phyloP scores from a whole-genome alignment of 1,140 invertebrate genomes.

The Drosophila lini region DNA sequence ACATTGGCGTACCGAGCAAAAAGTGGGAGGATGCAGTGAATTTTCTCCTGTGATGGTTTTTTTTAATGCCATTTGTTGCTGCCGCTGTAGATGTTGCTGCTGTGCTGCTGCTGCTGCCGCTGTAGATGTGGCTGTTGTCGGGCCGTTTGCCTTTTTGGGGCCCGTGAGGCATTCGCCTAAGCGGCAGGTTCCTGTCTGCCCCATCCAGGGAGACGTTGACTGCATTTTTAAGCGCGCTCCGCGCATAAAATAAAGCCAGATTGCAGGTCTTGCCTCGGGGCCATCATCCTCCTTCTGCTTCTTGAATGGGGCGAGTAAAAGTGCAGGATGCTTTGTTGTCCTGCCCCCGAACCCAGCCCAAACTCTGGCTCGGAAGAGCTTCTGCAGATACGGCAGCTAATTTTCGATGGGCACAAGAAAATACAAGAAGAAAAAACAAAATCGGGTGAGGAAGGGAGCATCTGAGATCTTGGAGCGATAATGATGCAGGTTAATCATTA shows the following conservation, averaged over 20 bases:
- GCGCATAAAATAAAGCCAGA: conserved; percentile 81
- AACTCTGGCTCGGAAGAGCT: conserved; percentile 64
- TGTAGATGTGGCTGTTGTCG: conserved; percentile 58
- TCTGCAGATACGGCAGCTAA: conserved; percentile 83
- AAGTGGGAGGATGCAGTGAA: conserved; percentile 83
- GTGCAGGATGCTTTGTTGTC: conserved; percentile 81
- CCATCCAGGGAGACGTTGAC: conserved; percentile 70
- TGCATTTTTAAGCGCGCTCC: conserved; percentile 81
- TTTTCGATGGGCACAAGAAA: conserved; percentile 60
- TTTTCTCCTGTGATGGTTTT: conserved; percentile 59
- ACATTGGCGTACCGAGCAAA: conserved; percentile 67
- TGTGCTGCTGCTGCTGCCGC: conserved; percentile 36
- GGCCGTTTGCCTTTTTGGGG: conserved; percentile 79
- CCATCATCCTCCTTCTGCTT: conserved; percentile 41
- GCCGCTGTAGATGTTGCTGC: conserved; percentile 42
- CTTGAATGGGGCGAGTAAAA: conserved; percentile 81
- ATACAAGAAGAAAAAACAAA: conserved; percentile 30
- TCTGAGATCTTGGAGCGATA: conserved; percentile 76
- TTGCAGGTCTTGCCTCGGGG: conserved; percentile 66
- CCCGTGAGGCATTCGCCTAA: conserved; percentile 80
- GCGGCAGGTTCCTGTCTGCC: conserved; percentile 78
- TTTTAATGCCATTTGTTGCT: conserved; percentile 60
- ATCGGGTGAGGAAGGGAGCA: conserved; percentile 6
- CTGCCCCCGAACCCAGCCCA: conserved; percentile 52
- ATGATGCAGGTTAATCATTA: conserved; percentile 83